Conservation (phyloP, 2,113 vertebrate genomes). For the Syngnathus typhle region DNA sequence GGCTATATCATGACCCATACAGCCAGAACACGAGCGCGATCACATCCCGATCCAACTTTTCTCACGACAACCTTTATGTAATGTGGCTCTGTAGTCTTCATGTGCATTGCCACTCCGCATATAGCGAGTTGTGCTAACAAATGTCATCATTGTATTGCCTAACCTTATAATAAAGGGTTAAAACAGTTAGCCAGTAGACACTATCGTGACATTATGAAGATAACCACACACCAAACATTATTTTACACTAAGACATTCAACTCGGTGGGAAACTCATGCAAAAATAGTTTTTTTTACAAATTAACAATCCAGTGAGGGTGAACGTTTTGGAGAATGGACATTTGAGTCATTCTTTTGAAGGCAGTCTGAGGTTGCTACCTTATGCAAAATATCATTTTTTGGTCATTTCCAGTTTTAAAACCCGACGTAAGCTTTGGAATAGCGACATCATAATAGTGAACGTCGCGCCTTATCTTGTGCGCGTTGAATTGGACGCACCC, state of each 20-base stretch:
- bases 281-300: too few species aligned
- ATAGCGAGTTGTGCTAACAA: not conserved
- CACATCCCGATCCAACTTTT: too few species aligned
- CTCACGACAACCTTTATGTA: not conserved
- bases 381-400: not conserved
- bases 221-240: not conserved
- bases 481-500: not conserved
- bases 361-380: too few species aligned
- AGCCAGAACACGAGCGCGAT: too few species aligned
- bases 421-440: too few species aligned
- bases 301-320: too few species aligned
- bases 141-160: not conserved
- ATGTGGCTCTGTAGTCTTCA: not conserved
- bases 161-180: not conserved
- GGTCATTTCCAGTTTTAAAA: not conserved
- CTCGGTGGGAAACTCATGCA: too few species aligned
- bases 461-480: not conserved
- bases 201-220: not conserved
- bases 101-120: not conserved
- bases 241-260: too few species aligned
- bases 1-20: too few species aligned
- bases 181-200: not conserved
- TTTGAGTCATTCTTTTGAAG: too few species aligned
- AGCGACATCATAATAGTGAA: not conserved
- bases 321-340: too few species aligned